Evolutionary conservation across 1,140 invertebrate genomes (phyloP).

Genomic region (Drosophila murphyi): DNA sequence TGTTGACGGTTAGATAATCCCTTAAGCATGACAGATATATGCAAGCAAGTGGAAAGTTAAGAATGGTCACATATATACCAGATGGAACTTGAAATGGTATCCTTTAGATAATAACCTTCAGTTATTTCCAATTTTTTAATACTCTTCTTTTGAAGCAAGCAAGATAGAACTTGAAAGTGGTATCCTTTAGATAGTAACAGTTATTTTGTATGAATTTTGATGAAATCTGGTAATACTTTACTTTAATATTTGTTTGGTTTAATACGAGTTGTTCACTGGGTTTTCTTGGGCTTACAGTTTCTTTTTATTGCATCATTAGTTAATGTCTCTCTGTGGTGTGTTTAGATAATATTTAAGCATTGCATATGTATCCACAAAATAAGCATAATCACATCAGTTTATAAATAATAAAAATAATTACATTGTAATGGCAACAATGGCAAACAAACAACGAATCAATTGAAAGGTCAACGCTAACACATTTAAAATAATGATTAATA

Average conservation of each 20-base stretch:
- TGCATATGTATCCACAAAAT: slow-evolving; percentile 4
- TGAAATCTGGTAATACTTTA: too few relatives aligned
- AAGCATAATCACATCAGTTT: slow-evolving; percentile 26
- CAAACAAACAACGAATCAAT: slow-evolving; percentile 18
- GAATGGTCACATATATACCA: too few relatives aligned
- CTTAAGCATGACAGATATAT: slow-evolving; percentile 30
- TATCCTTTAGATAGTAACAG: not conserved
- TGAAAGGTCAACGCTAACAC: slow-evolving; percentile 19
- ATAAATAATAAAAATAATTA: slow-evolving; percentile 11
- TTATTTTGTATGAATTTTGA: not conserved
- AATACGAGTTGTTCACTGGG: too few relatives aligned
- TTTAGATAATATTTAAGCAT: not conserved
- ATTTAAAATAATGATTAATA: slow-evolving; percentile 5
- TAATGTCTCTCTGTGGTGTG: not conserved
- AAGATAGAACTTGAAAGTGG: not conserved
- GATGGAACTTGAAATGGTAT: not conserved
- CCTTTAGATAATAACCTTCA: not conserved
- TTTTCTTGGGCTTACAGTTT: too few relatives aligned
- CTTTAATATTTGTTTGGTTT: too few relatives aligned
- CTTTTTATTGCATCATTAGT: not conserved
- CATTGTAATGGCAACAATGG: slow-evolving; percentile 9
- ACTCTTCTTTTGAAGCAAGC: too few relatives aligned
- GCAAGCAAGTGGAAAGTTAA: slow-evolving; percentile 22
- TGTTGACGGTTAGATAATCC: slow-evolving; percentile 50
- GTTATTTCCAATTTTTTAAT: too few relatives aligned